These are phyloP conservation scores for Amiota minor DNA, from an alignment of 2,888 invertebrate genomes.

Conservation along the genomic window DNA sequence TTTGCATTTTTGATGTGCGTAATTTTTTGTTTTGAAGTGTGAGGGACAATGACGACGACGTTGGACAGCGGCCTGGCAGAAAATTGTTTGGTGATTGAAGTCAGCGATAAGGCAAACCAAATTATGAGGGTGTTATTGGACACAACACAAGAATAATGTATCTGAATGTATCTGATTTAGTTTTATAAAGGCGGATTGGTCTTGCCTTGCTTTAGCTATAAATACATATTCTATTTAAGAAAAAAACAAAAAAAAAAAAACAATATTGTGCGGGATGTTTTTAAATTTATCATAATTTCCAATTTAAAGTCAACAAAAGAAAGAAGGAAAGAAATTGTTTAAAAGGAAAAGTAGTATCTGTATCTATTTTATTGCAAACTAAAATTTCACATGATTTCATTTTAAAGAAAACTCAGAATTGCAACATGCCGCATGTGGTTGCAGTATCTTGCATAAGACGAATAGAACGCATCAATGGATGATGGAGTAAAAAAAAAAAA, in stretches of 20 bases:
- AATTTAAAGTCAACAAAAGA: no score
- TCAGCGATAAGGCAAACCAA: constrained; percentile 57
- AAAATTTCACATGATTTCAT: not conserved
- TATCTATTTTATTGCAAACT: not conserved
- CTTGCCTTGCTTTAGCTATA: not conserved
- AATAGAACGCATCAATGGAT: constrained; percentile 27
- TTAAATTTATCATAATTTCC: no score
- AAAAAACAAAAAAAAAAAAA: not conserved
- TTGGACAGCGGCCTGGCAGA: constrained; percentile 32
- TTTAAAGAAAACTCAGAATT: not conserved
- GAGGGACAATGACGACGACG: not conserved
- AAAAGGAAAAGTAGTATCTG: not conserved
- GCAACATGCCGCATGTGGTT: constrained; percentile 12
- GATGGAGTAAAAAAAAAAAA: constrained; percentile 7
- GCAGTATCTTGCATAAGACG: constrained; percentile 16
- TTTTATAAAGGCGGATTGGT: constrained; percentile 6
- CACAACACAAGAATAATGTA: not conserved
- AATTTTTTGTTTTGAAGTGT: not conserved
- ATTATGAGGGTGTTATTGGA: constrained; percentile 60
- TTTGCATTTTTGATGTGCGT: constrained; percentile 29
- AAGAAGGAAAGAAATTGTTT: no score
- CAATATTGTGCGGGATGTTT: not conserved
- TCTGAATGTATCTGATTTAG: constrained; percentile 39
- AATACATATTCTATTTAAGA: constrained; percentile 27
- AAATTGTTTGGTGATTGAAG: constrained; percentile 65